A percentile compares a stretch with the other conserved stretches of the same genome.
phyloP scores from a whole-genome alignment of 1,140 invertebrate genomes.

The Trichomalopsis sarcophagae region DNA sequence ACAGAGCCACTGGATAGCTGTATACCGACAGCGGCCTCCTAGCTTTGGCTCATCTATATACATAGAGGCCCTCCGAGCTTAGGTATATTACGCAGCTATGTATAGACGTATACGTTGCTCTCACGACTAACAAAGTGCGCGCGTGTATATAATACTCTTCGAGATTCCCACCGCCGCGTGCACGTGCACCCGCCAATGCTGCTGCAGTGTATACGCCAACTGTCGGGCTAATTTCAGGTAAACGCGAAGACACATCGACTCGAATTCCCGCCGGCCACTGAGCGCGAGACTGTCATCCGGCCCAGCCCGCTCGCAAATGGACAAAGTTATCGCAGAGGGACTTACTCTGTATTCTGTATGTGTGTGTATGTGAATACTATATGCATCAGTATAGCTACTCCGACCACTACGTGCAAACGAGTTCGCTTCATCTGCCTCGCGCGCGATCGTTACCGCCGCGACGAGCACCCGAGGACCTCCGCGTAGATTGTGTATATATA shows the following conservation, averaged over 20 bases:
- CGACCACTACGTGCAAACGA: conserved; percentile 29
- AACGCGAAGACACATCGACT: conserved; percentile 60
- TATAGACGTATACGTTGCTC: background rate
- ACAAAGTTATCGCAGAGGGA: conserved; percentile 33
- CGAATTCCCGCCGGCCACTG: conserved; percentile 39
- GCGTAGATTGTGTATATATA: background rate
- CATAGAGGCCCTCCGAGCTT: too few species aligned
- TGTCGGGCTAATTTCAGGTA: conserved; percentile 61
- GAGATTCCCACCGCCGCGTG: background rate
- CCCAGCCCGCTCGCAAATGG: conserved; percentile 6
- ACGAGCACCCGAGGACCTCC: background rate
- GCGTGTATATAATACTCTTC: background rate
- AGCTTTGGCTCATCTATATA: too few species aligned
- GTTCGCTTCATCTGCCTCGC: background rate
- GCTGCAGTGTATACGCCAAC: conserved; percentile 49
- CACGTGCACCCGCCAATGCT: background rate
- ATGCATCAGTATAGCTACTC: background rate
- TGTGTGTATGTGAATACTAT: too few species aligned
- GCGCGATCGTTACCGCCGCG: background rate
- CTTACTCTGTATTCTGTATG: too few species aligned
- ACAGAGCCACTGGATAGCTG: background rate
- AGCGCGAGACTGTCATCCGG: conserved; percentile 21
- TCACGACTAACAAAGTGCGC: too few species aligned
- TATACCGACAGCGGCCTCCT: background rate
- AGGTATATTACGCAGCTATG: too few species aligned